Base-by-base conservation (phyloP, 2,797 vertebrate genomes). In the Myotis findleyi region DNA sequence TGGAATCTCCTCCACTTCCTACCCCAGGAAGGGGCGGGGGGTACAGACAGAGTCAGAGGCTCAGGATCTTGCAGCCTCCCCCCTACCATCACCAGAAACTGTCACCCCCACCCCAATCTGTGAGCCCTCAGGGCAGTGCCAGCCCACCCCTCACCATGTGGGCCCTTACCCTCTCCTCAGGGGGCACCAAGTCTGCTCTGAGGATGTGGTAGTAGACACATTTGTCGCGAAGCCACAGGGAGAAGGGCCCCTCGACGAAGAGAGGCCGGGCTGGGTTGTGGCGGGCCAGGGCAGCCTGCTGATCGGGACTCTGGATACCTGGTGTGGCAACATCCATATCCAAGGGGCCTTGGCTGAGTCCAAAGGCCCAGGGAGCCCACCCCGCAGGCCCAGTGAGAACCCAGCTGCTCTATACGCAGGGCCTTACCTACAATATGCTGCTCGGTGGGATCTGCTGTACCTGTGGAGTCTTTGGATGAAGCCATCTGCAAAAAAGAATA, bases 211-310 rank as follows among this genome's bases (percentile, higher is more conserved):
- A 99, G 90, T 98, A 95, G 18, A 99, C 98, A 64, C 98, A 99
- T 0, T 97, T 99, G 84, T 98, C 98, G 51, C 97, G 99, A n/a
- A 99, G 98, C 99, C 99, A 99, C 91, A 99, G 97, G 4, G 98
- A 99, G 95, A 99, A 99, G 1, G 99, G 99, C 0, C 99, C 99
- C 97, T 99, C 99, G 1, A 99, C 99, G 5, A 99, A 99, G 95
- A 99, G 96, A 0, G 99, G 99, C 71, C 93, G 97, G 59, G 84
- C 96, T 0, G 98, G 98, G 94, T 98, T 97, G 13, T 99, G 99
- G 38, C 91, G 95, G 62, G 99, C 98, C 41, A 99, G 97, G 13
- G 99, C 98, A 16, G 97, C 98, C 92, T 97, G 98, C 98, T 99
- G 99, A 6, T 97, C 98, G 0, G 99, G 99, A 66, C 99, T 99